Base-by-base conservation (phyloP, 2,797 vertebrate genomes). In the Ptychobarbus kaznakovi region DNA sequence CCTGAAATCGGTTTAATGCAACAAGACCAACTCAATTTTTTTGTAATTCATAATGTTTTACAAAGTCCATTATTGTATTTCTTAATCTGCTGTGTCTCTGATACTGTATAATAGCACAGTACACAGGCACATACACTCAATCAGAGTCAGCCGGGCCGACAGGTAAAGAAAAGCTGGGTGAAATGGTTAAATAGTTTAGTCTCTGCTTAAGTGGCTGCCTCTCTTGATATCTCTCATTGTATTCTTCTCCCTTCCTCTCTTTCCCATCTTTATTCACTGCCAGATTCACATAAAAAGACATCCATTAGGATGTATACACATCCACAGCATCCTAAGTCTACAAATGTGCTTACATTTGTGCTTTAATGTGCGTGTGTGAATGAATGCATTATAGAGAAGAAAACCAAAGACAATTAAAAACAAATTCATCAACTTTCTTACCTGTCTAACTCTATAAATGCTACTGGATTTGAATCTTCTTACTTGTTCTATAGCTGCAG, bases 81-180 rank as follows among this genome's bases (percentile, higher is more conserved):
- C 68, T 58, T 42, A 25, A 40, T 42, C 75, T 78, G 22, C 38
- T n/a, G 18, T 20, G 61, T 35, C 61, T 80, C 78, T 63, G 68
- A 32, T 73, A 63, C 15, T 46, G 35, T 73, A 82, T 35, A 66
- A 66, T 18, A 73, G 32, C 28, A 28, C 13, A 38, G 18, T 35
- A 20, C 25, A 61, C 38, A 46, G 12, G 40, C 18, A 83, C 53
- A 63, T 58, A 84, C 65, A 87, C 65, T 61, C 49, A 38, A 87
- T 85, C 91, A 89, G 86, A 87, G 76, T 81, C 65, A 56, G 61
- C 86, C 78, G 83, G 83, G 89, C 87, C 86, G 90, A 75, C 49
- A 80, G 28, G 68, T 22, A 38, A 53, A 70, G 51, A 6, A 49
- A 70, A 73, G 56, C 86, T 73, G 75, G 80, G 40, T 72, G 32